Conservation (phyloP, 2,888 invertebrate species). For the Rhagophthalmus giganteus region DNA sequence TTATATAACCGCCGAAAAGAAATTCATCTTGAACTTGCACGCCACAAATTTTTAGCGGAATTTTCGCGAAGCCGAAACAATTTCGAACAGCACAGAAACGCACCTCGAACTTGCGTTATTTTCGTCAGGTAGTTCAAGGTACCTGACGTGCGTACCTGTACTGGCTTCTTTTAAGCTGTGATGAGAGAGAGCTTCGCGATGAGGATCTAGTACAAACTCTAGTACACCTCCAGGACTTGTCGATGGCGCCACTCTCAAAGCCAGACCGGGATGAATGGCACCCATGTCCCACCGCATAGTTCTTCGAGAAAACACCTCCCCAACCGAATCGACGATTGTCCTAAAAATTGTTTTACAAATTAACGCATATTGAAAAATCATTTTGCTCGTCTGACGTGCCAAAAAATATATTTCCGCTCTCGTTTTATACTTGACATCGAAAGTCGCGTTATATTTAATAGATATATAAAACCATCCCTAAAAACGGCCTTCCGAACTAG, state of each 20-base stretch:
- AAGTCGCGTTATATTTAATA: too few species aligned
- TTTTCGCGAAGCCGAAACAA: too few species aligned
- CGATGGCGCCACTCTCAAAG: slow-evolving; percentile 75
- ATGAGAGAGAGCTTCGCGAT: slow-evolving; percentile 57
- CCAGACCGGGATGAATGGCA: slow-evolving; percentile 72
- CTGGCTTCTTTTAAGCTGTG: slow-evolving; percentile 62
- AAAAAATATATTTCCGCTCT: too few species aligned
- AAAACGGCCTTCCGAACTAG: too few species aligned
- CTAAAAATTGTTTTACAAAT: too few species aligned
- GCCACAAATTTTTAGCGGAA: too few species aligned
- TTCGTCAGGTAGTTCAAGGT: slow-evolving; percentile 26
- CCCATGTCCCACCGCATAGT: slow-evolving; percentile 77
- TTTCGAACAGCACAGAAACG: background rate
- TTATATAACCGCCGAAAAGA: too few species aligned
- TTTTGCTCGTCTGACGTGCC: too few species aligned
- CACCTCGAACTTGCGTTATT: background rate
- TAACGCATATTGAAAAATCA: too few species aligned
- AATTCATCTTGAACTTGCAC: too few species aligned
- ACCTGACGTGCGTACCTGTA: slow-evolving; percentile 66
- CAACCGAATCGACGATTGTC: slow-evolving; percentile 68
- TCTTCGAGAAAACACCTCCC: slow-evolving; percentile 69
- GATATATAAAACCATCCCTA: too few species aligned
- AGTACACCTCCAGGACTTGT: slow-evolving; percentile 69
- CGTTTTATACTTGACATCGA: too few species aligned
- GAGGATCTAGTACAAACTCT: slow-evolving; percentile 73